Evolutionary conservation across 2,888 invertebrate genomes (phyloP), one percentile per base, ranked within the genome.

Genomic region (Mallateleia sp.): DNA sequence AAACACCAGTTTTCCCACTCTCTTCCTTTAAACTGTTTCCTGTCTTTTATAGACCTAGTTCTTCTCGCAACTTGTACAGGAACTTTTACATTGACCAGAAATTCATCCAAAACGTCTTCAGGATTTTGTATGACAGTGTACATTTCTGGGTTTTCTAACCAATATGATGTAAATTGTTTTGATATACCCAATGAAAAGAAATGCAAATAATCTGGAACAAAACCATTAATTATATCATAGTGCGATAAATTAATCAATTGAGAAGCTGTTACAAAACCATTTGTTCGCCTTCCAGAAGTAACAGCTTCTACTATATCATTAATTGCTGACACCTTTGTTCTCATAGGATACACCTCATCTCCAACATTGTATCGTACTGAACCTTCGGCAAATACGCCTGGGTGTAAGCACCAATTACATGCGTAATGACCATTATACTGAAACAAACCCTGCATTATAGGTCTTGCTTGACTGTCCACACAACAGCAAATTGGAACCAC

Each of bases 191-290:
- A 69, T 20, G 72, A 25, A 47, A 88, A 79, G 72, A 66, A 20
- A 71, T 52, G 11, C 56, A 64, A 87, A 45, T 45, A n/a, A n/a
- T 45, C 45, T n/a, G 45, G 45, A 5, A 45, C 45, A n/a, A 45
- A 45, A n/a, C 45, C 45, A 3, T 45, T n/a, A 4, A 45, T 11
- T 9, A 38, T 38, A 14, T 38, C 38, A 38, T 9, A 89, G 20
- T 60, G 8, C 8, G 77, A 64, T 28, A 85, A 72, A 42, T 81
- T 77, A 15, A 22, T 67, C 20, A 87, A 52, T 9, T 54, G 54
- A n/a, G 87, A 69, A n/a, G 50, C 58, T 22, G 47, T 62, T 50
- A 78, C 83, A 2, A 87, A 83, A 32, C 87, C 83, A 62, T 45
- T 45, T 45, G 2, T n/a, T 45, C n/a, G 4, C 7, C 4, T n/a